These are phyloP conservation scores for Ia io DNA, from an alignment of 2,113 vertebrate species.

Conservation along the genomic window DNA sequence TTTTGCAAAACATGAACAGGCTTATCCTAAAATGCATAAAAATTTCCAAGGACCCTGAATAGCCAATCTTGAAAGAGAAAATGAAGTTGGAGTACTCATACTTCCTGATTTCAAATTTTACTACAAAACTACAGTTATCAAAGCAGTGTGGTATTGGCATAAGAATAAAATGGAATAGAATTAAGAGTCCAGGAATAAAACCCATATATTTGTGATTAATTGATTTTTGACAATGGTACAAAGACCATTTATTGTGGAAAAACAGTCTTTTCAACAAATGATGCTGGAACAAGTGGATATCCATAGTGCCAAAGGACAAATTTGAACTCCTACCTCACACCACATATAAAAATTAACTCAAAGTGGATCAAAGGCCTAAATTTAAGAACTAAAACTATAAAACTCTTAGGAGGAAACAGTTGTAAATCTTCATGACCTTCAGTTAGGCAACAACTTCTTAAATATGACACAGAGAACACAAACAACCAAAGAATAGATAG, in stretches of 20 bases:
- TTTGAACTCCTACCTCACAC: background rate
- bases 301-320: background rate
- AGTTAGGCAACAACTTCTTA: background rate
- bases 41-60: background rate
- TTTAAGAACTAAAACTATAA: background rate
- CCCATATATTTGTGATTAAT: background rate
- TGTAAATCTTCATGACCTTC: background rate
- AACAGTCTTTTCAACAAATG: background rate
- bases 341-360: background rate
- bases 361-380: background rate
- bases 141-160: background rate
- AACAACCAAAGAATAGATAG: background rate
- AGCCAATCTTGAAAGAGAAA: background rate
- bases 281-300: background rate
- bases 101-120: background rate
- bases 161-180: background rate
- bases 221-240: background rate
- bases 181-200: background rate
- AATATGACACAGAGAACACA: background rate
- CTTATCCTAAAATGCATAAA: background rate
- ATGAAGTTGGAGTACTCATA: background rate
- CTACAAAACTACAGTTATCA: background rate
- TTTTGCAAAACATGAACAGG: background rate
- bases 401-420: background rate
- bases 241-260: background rate